A percentile compares a stretch with the other conserved stretches of the same genome.
Evolutionary conservation across 1,140 invertebrate species (phyloP).

Genomic region (Platyura marginata): DNA sequence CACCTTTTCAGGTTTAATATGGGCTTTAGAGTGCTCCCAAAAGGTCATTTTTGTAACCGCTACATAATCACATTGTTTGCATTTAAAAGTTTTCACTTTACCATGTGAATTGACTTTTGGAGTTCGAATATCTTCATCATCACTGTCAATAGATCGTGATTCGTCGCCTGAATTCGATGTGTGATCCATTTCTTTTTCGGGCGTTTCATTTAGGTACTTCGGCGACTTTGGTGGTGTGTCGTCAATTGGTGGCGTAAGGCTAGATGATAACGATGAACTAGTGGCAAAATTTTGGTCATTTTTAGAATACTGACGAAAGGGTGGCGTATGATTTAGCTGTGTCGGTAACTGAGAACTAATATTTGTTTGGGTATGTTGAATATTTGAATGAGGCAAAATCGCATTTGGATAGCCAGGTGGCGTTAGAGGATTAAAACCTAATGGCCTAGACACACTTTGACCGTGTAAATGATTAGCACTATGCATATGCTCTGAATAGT

Average conservation of each 20-base stretch:
- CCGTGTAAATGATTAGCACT: constrained; percentile 16
- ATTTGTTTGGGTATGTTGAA: constrained; percentile 21
- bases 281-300: constrained; percentile 4
- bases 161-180: constrained; percentile 3
- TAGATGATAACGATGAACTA: constrained; percentile 11
- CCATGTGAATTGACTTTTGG: constrained; percentile 64
- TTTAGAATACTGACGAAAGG: constrained; percentile 1
- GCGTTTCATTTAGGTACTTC: constrained; percentile 22
- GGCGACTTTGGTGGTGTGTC: constrained; percentile 34
- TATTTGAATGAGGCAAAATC: constrained; percentile 21
- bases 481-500: constrained; percentile 23
- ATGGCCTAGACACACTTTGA: constrained; percentile 14
- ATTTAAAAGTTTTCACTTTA: constrained; percentile 74
- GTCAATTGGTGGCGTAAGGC: constrained; percentile 21
- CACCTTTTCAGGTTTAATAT: constrained; percentile 87
- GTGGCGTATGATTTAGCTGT: constrained; percentile 21
- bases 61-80: constrained; percentile 79
- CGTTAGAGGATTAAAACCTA: constrained; percentile 24
- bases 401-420: constrained; percentile 27
- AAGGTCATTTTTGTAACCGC: constrained; percentile 78
- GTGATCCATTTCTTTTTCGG: constrained; percentile 15
- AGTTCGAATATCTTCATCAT: constrained; percentile 18
- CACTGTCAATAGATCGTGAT: neutral
- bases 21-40: constrained; percentile 78
- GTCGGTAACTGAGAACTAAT: neutral